A percentile compares a stretch with the other conserved stretches of the same genome.
Evolutionary conservation across 2,797 vertebrate species (phyloP).

Genomic region (Aplochiton taeniatus): DNA sequence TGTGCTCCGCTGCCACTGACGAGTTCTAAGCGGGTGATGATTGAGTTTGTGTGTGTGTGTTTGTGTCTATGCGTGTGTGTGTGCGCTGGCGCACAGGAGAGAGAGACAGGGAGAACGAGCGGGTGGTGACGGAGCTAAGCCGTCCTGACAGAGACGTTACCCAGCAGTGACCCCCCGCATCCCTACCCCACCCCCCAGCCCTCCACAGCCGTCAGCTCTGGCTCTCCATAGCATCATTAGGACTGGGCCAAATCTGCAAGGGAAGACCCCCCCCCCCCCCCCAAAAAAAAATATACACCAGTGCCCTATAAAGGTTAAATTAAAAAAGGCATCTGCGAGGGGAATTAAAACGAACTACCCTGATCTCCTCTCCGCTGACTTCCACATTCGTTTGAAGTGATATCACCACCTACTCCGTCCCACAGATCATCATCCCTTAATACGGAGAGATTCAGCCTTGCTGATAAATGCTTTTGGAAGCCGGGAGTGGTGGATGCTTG

Average conservation of each 20-base stretch:
- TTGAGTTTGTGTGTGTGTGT: constrained; percentile 42
- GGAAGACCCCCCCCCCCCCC: too few relatives aligned
- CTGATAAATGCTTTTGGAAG: too few relatives aligned
- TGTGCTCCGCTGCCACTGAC: neutral
- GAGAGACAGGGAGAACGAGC: constrained; percentile 30
- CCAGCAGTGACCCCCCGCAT: constrained; percentile 56
- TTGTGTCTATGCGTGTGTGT: constrained; percentile 34
- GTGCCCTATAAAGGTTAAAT: too few relatives aligned
- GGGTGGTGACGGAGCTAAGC: constrained; percentile 68
- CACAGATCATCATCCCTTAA: too few relatives aligned
- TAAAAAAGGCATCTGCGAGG: too few relatives aligned
- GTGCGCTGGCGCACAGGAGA: constrained; percentile 32
- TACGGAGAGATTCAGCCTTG: too few relatives aligned
- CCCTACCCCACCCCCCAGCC: constrained; percentile 21
- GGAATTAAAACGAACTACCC: too few relatives aligned
- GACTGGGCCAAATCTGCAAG: constrained; percentile 56
- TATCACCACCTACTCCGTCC: too few relatives aligned
- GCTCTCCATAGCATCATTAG: constrained; percentile 60
- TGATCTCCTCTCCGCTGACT: too few relatives aligned
- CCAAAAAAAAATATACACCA: too few relatives aligned
- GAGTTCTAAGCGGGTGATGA: constrained; percentile 69
- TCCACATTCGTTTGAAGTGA: too few relatives aligned
- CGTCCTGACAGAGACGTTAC: constrained; percentile 72
- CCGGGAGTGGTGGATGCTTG: too few relatives aligned
- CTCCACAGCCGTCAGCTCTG: constrained; percentile 49